These are phyloP conservation scores for Calliphora vicina DNA, from an alignment of 1,140 invertebrate species.

Conservation along the genomic window DNA sequence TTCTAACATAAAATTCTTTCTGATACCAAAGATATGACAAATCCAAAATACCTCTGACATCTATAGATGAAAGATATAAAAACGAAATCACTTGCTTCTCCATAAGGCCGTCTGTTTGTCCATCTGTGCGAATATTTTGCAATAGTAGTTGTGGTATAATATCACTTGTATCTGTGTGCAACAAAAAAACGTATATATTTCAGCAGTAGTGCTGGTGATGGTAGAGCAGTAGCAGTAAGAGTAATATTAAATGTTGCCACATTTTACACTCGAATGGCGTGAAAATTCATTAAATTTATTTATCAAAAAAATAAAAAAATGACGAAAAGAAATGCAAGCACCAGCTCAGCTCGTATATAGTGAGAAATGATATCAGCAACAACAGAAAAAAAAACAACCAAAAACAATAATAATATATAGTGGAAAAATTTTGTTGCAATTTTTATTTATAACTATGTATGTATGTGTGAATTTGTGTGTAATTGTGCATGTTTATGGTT, in stretches of 20 bases:
- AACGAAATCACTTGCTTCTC: too few species aligned
- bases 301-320: conserved; percentile 6
- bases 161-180: neutral
- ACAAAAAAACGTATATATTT: neutral
- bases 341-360: neutral
- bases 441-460: conserved; percentile 22
- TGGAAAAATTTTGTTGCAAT: conserved; percentile 18
- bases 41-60: too few species aligned
- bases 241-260: conserved; percentile 39
- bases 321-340: conserved; percentile 1
- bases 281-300: conserved; percentile 42
- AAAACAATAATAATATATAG: conserved; percentile 15
- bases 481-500: neutral
- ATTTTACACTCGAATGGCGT: conserved; percentile 43
- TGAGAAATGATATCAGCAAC: neutral
- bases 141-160: too few species aligned
- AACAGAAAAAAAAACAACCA: neutral
- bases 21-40: too few species aligned
- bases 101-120: too few species aligned
- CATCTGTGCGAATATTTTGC: too few species aligned
- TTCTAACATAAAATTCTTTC: too few species aligned
- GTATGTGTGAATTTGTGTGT: neutral
- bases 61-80: too few species aligned
- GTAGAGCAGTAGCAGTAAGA: neutral
- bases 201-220: neutral